Conservation (phyloP, 2,113 vertebrate genomes). For the Penelope pileata region DNA sequence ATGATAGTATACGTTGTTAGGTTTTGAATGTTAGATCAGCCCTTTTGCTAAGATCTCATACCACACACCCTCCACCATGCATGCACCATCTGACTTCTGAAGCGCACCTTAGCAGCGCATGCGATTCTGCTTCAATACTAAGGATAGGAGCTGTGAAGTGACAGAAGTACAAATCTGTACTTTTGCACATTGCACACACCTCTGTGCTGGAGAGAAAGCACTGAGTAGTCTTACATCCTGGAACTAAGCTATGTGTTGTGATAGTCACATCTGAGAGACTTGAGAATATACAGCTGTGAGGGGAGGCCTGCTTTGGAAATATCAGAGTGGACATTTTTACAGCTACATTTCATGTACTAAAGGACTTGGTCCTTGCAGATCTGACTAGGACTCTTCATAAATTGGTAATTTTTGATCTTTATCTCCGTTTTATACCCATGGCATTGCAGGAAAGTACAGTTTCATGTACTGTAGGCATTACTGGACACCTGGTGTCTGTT, state of each 20-base stretch:
- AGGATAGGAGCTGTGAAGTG: background rate
- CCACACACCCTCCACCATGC: accelerated
- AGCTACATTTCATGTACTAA: background rate
- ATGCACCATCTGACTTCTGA: accelerated
- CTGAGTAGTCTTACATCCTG: accelerated
- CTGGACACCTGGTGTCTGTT: accelerated
- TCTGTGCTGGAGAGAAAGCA: background rate
- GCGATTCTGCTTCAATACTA: background rate
- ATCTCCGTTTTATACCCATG: background rate
- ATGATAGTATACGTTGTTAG: background rate
- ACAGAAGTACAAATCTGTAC: background rate
- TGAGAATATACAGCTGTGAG: background rate
- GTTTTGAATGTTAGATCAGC: background rate
- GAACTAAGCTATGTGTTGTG: background rate
- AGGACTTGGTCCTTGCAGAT: background rate
- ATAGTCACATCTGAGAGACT: background rate
- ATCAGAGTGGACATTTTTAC: background rate
- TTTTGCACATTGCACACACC: background rate
- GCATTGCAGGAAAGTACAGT: background rate
- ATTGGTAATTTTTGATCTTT: background rate
- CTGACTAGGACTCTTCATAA: background rate
- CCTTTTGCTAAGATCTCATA: background rate
- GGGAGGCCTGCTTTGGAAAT: background rate
- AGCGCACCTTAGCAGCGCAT: background rate
- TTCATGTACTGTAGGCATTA: background rate